These are phyloP conservation scores for Cephalopholis sonnerati DNA, from an alignment of 2,113 vertebrate genomes.

Conservation along the genomic window DNA sequence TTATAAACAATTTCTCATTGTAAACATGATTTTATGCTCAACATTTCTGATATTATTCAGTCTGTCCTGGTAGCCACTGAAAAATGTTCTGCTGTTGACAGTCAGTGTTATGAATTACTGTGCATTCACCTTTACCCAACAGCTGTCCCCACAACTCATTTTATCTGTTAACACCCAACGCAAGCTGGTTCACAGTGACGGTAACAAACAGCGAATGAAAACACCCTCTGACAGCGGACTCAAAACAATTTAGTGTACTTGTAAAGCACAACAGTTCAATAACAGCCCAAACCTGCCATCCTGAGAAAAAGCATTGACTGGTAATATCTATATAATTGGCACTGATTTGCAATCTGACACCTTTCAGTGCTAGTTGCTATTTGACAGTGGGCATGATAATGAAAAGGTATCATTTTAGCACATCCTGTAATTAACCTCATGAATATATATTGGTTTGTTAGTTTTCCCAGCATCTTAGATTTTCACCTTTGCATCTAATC, in stretches of 20 bases:
- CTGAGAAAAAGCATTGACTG: constrained; percentile 39
- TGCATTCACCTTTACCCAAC: constrained; percentile 33
- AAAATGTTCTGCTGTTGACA: neutral
- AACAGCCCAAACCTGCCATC: constrained; percentile 45
- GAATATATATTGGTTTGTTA: constrained; percentile 85
- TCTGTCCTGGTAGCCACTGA: neutral
- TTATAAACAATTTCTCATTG: constrained; percentile 13
- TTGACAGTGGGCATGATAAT: constrained; percentile 64
- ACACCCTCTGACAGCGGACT: constrained; percentile 14
- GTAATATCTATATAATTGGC: constrained; percentile 68
- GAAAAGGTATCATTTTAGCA: constrained; percentile 77
- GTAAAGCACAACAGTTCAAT: constrained; percentile 14
- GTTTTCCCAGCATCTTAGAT: constrained; percentile 73
- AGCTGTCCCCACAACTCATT: constrained; percentile 46
- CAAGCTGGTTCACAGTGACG: constrained; percentile 29
- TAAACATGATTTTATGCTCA: neutral
- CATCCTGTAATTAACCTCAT: constrained; percentile 84
- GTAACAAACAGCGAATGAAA: constrained; percentile 39
- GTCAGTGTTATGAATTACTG: constrained; percentile 5
- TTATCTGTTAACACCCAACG: constrained; percentile 37
- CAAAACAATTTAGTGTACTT: constrained; percentile 43
- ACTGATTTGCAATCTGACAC: constrained; percentile 72
- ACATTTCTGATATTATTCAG: neutral
- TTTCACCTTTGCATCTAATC: constrained; percentile 82
- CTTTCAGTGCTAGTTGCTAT: constrained; percentile 52